phyloP scores from a whole-genome alignment of 2,888 invertebrate species.

The Nasonia oneida region DNA sequence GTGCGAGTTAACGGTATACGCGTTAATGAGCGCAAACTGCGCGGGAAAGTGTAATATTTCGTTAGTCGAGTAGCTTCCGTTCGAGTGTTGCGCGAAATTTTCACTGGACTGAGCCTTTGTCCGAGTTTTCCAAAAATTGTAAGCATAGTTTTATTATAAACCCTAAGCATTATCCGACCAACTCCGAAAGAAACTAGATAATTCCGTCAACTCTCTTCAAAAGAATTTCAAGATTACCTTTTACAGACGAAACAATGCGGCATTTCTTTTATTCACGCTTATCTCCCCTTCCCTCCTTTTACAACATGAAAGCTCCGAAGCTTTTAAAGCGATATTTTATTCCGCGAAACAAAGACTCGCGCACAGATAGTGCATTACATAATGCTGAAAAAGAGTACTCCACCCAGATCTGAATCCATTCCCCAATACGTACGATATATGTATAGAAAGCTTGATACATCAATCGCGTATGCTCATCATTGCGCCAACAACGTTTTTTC shows the following conservation, averaged over 20 bases:
- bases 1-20: constrained; percentile 35
- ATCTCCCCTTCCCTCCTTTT: neutral
- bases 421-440: neutral
- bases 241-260: constrained; percentile 4
- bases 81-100: neutral
- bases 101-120: neutral
- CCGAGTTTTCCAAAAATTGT: neutral
- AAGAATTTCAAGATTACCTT: constrained; percentile 9
- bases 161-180: neutral
- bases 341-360: neutral
- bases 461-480: neutral
- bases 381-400: neutral
- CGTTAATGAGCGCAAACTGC: constrained; percentile 27
- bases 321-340: constrained; percentile 8
- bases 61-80: constrained; percentile 29
- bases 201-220: neutral
- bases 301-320: neutral
- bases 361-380: neutral
- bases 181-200: constrained; percentile 21
- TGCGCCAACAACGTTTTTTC: neutral
- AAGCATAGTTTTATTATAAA: neutral
- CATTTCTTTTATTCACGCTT: neutral
- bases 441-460: neutral
- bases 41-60: constrained; percentile 47
- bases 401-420: neutral